Evolutionary conservation across 2,888 invertebrate species (phyloP), one percentile per base, ranked within the genome.

Genomic region (Malthinus seriepunctatus): DNA sequence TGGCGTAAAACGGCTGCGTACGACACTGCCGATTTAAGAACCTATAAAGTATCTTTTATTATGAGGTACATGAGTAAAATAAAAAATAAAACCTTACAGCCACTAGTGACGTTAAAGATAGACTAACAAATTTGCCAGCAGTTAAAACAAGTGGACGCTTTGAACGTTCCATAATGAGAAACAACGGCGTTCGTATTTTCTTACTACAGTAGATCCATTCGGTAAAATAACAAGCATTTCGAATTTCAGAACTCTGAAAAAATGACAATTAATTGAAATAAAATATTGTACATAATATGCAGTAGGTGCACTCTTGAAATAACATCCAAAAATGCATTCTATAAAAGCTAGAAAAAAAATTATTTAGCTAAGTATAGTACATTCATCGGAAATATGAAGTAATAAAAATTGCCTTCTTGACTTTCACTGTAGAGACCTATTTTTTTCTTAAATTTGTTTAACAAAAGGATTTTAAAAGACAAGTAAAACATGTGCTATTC

Each of bases 161-260:
- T 8, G 68, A 62, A 32, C 69, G 50, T 63, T 71, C 70, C 67
- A 68, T 70, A 10, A 71, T 69, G 9, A 69, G 63, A 45, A 69
- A 67, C 37, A 72, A 32, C 1, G 62, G 60, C 57, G 64, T 67
- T 12, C 64, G 47, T 3, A 66, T 63, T 14, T 52, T 37, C 0
- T 52, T 10, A 10, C 61, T 62, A 38, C 61, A 68, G 8, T 65
- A 57, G 12, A 61, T 55, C 72, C 72, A 72, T 32, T 70, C 61
- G 5, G 67, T 64, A 32, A 66, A 38, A 39, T 70, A 72, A 53
- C 71, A 72, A 8, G 70, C 68, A 31, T 67, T 64, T 9, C 56
- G 46, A 31, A 68, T 63, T 51, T 56, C 56, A 8, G 54, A 15
- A 59, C 70, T 71, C 70, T 71, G 14, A 32, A 68, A 67, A 38